Evolutionary conservation across 2,113 vertebrate species (phyloP).

Genomic region (Recurvirostra avosetta): DNA sequence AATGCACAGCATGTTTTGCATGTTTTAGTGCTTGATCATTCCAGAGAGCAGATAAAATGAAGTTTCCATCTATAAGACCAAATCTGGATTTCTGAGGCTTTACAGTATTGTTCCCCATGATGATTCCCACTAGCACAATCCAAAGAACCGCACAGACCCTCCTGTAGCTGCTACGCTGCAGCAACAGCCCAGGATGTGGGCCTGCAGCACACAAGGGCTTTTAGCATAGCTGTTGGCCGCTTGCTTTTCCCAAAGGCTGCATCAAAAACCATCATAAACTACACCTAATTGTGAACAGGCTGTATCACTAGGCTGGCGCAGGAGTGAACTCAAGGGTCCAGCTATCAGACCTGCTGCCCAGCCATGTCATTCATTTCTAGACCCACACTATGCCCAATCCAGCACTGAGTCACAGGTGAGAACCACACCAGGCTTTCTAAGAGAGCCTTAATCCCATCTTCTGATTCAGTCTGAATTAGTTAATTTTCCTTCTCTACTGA

Average conservation of each 20-base stretch:
- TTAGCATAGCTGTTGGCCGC: background rate
- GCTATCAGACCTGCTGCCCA: background rate
- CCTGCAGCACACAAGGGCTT: background rate
- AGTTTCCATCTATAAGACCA: fast-evolving
- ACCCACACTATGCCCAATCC: background rate
- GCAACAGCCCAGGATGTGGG: background rate
- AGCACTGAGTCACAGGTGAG: background rate
- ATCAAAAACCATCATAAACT: background rate
- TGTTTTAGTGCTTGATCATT: background rate
- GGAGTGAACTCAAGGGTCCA: background rate
- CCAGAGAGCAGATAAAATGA: background rate
- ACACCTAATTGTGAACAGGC: no score
- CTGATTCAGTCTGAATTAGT: background rate
- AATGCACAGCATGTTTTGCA: fast-evolving
- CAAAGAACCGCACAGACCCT: background rate
- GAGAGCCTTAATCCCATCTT: background rate
- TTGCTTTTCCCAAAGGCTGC: background rate
- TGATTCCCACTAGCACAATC: background rate
- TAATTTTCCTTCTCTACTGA: background rate
- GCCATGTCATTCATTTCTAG: background rate
- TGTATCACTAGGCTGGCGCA: background rate
- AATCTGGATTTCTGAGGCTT: background rate
- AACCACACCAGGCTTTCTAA: background rate
- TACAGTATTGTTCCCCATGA: background rate
- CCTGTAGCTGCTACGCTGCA: background rate